Conservation (phyloP, 2,113 vertebrate genomes). For the Acanthochromis polyacanthus region DNA sequence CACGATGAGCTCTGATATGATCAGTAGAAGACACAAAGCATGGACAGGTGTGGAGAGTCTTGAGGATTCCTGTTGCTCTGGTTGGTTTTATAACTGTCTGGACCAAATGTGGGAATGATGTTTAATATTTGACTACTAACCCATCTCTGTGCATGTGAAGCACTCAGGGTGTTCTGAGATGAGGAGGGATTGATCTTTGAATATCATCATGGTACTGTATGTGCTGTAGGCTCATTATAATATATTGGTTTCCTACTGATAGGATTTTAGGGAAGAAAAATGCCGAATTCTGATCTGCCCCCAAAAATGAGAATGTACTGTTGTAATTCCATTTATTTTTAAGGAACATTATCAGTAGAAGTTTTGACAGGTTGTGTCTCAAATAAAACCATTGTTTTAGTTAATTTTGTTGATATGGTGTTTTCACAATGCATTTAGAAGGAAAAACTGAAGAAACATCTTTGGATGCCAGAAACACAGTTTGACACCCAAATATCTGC, state of each 20-base stretch:
- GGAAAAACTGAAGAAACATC: too few species aligned
- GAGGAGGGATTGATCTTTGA: background rate
- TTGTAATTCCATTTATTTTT: too few species aligned
- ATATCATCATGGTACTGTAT: background rate
- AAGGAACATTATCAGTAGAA: too few species aligned
- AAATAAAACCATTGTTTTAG: too few species aligned
- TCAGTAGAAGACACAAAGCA: background rate
- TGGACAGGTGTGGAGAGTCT: background rate
- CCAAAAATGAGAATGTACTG: background rate
- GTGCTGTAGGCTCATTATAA: background rate
- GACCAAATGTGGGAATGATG: conserved; percentile 38
- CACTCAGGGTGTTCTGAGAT: conserved; percentile 22
- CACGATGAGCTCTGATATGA: conserved; percentile 92
- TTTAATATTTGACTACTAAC: conserved; percentile 2
- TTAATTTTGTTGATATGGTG: too few species aligned
- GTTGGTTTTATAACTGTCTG: background rate
- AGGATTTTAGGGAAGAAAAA: background rate
- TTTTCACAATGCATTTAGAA: too few species aligned
- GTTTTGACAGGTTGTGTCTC: too few species aligned
- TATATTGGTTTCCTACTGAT: background rate
- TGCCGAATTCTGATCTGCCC: background rate
- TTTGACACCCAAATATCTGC: too few species aligned
- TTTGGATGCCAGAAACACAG: too few species aligned
- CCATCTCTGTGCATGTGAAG: conserved; percentile 15
- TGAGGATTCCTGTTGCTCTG: background rate